Evolutionary conservation across 2,888 invertebrate species (phyloP).

Genomic region (Craniophora ligustri): DNA sequence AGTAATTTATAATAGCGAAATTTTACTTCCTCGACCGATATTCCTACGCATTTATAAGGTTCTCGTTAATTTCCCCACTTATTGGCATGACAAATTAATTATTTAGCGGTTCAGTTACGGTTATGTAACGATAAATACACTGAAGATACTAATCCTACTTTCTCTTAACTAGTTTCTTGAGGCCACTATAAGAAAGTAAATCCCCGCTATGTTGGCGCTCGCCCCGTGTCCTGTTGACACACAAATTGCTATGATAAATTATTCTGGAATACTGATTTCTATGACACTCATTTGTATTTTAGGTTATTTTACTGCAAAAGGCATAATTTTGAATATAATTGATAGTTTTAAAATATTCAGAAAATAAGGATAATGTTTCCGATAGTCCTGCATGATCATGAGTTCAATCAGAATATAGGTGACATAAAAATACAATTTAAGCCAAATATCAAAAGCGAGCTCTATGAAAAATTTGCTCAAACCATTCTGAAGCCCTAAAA

Average conservation of each 20-base stretch:
- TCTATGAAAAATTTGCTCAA: too few relatives aligned
- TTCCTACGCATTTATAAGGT: constrained; percentile 40
- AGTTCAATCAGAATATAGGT: background rate
- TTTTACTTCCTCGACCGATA: constrained; percentile 46
- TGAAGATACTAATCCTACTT: constrained; percentile 85
- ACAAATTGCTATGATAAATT: constrained; percentile 82
- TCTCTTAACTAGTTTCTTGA: constrained; percentile 87
- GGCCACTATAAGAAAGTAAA: constrained; percentile 87
- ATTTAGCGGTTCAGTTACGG: constrained; percentile 53
- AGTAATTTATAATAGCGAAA: constrained; percentile 63
- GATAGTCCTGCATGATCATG: background rate
- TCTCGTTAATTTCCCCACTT: constrained; percentile 43
- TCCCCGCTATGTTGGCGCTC: constrained; percentile 85
- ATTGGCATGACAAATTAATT: constrained; percentile 46
- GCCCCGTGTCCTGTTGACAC: constrained; percentile 87
- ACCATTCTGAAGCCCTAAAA: too few relatives aligned
- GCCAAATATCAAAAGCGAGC: too few relatives aligned
- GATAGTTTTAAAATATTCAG: background rate
- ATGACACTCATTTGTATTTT: constrained; percentile 37
- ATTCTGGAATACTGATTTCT: constrained; percentile 74
- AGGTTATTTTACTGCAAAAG: constrained; percentile 2
- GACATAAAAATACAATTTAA: too few relatives aligned
- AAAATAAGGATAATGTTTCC: background rate
- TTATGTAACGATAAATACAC: constrained; percentile 81
- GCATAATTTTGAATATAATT: constrained; percentile 2